These are phyloP conservation scores for Amitus sp. DNA, from an alignment of 2,888 invertebrate genomes.

Conservation along the genomic window DNA sequence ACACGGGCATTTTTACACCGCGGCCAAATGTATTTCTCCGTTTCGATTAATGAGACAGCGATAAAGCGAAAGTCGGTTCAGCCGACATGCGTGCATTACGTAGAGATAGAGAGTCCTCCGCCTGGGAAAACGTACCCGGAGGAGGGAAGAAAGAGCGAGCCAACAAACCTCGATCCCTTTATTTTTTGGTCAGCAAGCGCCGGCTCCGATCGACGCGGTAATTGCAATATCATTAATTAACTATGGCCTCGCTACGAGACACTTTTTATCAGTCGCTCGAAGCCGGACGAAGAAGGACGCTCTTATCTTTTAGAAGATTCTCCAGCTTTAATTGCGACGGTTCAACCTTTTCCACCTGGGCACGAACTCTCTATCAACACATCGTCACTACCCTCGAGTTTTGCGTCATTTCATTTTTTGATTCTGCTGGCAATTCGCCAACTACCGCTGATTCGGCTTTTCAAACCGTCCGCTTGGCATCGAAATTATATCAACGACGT, in stretches of 20 bases:
- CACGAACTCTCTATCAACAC: too few relatives aligned
- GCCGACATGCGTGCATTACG: slow-evolving; percentile 16
- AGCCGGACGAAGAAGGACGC: slow-evolving; percentile 15
- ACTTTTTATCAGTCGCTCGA: slow-evolving; percentile 47
- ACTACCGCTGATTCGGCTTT: too few relatives aligned
- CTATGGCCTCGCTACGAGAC: slow-evolving; percentile 39
- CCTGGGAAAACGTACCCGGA: neutral
- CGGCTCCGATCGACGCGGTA: slow-evolving; percentile 32
- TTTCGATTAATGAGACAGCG: slow-evolving; percentile 52
- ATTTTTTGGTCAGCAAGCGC: slow-evolving; percentile 3
- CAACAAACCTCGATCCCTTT: slow-evolving; percentile 24
- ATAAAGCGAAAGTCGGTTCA: slow-evolving; percentile 39
- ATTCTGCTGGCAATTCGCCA: too few relatives aligned
- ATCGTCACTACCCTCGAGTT: too few relatives aligned
- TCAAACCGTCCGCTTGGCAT: too few relatives aligned
- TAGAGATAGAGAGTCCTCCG: slow-evolving; percentile 12
- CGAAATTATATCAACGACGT: too few relatives aligned
- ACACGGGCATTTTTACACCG: slow-evolving; percentile 46
- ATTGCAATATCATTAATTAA: slow-evolving; percentile 56
- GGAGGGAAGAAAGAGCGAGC: slow-evolving; percentile 6
- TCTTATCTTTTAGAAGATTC: slow-evolving; percentile 49
- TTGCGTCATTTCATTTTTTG: too few relatives aligned
- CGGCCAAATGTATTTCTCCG: slow-evolving; percentile 49
- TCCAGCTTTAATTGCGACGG: slow-evolving; percentile 53
- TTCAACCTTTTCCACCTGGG: slow-evolving; percentile 27